Evolutionary conservation across 2,113 vertebrate genomes (phyloP).

Genomic region (Chaetorhynchus papuensis): DNA sequence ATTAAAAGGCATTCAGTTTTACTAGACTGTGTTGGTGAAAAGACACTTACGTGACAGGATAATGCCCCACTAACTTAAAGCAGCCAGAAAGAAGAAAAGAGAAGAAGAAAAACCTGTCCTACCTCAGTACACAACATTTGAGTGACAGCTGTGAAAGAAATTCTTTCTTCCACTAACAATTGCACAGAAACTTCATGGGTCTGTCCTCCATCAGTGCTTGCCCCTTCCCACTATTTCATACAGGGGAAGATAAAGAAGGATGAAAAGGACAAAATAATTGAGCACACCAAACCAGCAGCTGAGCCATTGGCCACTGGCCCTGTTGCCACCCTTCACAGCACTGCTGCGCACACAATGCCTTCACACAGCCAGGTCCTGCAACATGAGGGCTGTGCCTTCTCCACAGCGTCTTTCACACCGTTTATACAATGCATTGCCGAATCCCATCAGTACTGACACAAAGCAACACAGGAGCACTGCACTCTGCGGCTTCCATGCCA

Average conservation of each 20-base stretch:
- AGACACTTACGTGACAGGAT: neutral
- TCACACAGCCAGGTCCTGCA: neutral
- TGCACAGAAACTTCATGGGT: neutral
- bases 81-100: neutral
- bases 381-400: neutral
- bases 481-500: neutral
- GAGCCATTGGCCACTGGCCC: neutral
- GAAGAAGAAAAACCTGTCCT: neutral
- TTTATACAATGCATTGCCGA: neutral
- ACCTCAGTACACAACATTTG: neutral
- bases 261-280: neutral
- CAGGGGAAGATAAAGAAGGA: neutral
- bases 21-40: neutral
- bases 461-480: neutral
- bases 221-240: neutral
- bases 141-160: neutral
- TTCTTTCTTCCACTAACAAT: neutral
- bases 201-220: neutral
- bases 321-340: fast-evolving
- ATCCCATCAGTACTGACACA: neutral
- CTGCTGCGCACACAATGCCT: neutral
- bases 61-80: neutral
- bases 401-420: neutral
- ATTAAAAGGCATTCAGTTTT: neutral
- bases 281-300: neutral